Percentiles rank a stretch among this genome's conserved stretches.
Conservation (phyloP, 2,113 vertebrate genomes). For the Loxodonta africana region DNA sequence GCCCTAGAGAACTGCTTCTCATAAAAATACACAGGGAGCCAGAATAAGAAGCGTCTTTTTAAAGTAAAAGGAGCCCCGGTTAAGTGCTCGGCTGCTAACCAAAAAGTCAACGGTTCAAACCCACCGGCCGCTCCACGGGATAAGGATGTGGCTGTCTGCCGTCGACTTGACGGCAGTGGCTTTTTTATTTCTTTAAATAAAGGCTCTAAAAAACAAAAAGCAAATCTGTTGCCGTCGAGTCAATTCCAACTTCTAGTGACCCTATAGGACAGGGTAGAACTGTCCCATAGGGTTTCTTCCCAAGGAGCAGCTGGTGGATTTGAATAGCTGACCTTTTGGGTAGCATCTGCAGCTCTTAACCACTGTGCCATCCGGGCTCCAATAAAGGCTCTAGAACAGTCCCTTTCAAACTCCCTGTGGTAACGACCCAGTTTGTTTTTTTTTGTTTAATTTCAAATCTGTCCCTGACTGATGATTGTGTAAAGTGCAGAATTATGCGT, state of each 20-base stretch:
- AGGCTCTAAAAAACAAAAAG: neutral
- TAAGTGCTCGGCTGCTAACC: neutral
- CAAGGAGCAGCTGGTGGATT: too few species aligned
- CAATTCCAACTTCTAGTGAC: too few species aligned
- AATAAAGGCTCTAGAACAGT: neutral
- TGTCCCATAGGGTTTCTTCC: too few species aligned
- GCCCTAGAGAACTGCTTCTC: neutral
- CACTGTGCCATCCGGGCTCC: too few species aligned
- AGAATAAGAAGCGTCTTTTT: neutral
- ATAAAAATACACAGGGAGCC: neutral
- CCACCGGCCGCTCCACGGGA: neutral
- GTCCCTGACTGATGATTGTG: neutral
- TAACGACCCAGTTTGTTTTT: neutral
- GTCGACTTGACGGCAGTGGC: neutral
- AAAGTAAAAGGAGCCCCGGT: neutral
- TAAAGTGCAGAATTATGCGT: neutral
- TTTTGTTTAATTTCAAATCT: neutral
- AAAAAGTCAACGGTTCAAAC: neutral
- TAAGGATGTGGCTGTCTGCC: neutral
- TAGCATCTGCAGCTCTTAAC: too few species aligned
- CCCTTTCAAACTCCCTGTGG: neutral
- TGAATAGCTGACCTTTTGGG: too few species aligned
- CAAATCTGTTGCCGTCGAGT: too few species aligned
- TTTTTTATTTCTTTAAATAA: neutral
- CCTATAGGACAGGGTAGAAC: too few species aligned